A percentile compares a stretch with the other conserved stretches of the same genome.
Conservation (phyloP, 2,797 vertebrate genomes). For the Dermochelys coriacea region DNA sequence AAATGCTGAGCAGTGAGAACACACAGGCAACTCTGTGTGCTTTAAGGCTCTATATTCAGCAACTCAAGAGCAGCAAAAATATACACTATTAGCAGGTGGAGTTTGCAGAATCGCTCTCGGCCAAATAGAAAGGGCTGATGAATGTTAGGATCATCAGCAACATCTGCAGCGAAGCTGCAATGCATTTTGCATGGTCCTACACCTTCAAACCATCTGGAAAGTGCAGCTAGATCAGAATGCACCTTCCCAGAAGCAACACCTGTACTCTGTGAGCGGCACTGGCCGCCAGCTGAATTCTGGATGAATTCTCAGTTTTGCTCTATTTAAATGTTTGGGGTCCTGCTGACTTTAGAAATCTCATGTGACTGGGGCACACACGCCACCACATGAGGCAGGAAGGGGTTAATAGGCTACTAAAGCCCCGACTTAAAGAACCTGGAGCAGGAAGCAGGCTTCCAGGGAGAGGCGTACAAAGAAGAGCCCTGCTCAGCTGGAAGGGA, state of each 20-base stretch:
- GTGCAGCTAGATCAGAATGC: background rate
- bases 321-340: background rate
- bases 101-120: background rate
- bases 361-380: too few species aligned
- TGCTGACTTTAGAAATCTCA: background rate
- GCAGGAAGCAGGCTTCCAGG: too few species aligned
- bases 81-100: background rate
- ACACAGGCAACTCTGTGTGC: background rate
- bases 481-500: too few species aligned
- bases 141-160: background rate
- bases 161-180: accelerated
- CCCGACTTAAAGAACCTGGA: too few species aligned
- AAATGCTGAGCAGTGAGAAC: background rate
- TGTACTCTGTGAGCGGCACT: background rate
- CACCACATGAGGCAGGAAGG: too few species aligned
- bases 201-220: background rate
- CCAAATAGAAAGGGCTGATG: accelerated
- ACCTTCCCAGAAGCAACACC: background rate
- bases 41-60: background rate
- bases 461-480: too few species aligned
- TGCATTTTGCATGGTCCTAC: accelerated
- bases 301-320: background rate
- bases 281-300: background rate
- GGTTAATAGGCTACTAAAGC: too few species aligned
- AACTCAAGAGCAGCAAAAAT: background rate